Evolutionary conservation across 37 sponge, comb jelly and placozoan genomes (phyloP), one percentile per base, ranked within the genome.

Genomic region (Haliclona indistincta): DNA sequence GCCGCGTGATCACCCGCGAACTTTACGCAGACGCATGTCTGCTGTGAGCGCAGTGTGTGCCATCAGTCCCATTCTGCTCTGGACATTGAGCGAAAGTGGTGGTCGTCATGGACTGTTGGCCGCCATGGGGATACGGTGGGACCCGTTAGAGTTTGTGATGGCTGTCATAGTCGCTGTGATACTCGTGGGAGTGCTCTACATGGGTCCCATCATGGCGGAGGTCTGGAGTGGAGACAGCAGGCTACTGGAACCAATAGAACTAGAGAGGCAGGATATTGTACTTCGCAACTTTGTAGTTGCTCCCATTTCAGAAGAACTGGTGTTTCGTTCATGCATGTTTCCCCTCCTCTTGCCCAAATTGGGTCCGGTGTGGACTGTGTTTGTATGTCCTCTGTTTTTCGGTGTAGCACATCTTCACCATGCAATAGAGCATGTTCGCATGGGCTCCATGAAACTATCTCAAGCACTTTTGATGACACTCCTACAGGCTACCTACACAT

Each of bases 391-490:
- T 8, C 67, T 93, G 49, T 76, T 97, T 37, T 97, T 97, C 71
- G 94, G 91, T 8, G 54, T 97, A 13, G 93, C 94, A 41, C 97
- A 97, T 52, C 19, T 93, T 4, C 97, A 97, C 68, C 97, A 97
- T 62, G 38, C 87, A 15, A 41, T 97, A 7, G 90, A 86, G 52
- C 64, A 72, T 8, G 56, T 39, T 19, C 45, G 65, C 17, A 36
- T 41, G 20, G 64, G 62, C 0, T 35, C 60, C 35, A 25, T 60
- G 33, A 4, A 73, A 7, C 67, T 88, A 62, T 10, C 42, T 4
- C 29, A 73, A 4, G 89, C 81, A 23, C 25, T 83, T 17, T 15
- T 63, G 15, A 64, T 11, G 22, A 60, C 78, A 17, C 40, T 78
- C 0, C 15, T 95, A 17, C 96, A 95, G 47, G 34, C 81, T 2